Conservation (phyloP, 2,888 invertebrate species). For the Papilio demoleus region DNA sequence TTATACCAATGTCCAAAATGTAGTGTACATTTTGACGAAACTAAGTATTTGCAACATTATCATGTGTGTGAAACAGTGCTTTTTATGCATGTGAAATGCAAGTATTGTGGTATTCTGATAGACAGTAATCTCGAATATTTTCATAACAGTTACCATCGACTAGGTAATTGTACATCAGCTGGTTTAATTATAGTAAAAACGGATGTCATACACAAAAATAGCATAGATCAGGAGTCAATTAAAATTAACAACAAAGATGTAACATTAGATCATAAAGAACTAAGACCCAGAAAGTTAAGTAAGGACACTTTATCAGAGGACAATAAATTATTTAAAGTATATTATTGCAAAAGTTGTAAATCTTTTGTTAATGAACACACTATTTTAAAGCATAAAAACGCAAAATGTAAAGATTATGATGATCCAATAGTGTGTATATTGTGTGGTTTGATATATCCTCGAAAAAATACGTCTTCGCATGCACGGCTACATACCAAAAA, state of each 20-base stretch:
- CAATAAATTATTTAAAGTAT: slow-evolving; percentile 45
- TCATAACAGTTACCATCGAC: slow-evolving; percentile 52
- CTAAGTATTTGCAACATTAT: slow-evolving; percentile 56
- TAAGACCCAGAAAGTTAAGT: background rate
- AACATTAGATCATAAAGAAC: background rate
- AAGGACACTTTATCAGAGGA: slow-evolving; percentile 13
- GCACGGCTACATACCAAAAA: slow-evolving; percentile 54
- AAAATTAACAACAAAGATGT: slow-evolving; percentile 24
- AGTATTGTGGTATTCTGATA: slow-evolving; percentile 62
- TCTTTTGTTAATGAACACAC: slow-evolving; percentile 53
- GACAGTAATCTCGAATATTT: slow-evolving; percentile 50
- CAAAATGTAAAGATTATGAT: slow-evolving; percentile 51
- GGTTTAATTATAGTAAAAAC: slow-evolving; percentile 54
- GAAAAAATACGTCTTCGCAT: slow-evolving; percentile 53
- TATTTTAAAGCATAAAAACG: slow-evolving; percentile 43
- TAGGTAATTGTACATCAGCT: slow-evolving; percentile 42
- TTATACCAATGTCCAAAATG: slow-evolving; percentile 66
- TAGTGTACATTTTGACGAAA: slow-evolving; percentile 61
- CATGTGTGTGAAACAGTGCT: slow-evolving; percentile 52
- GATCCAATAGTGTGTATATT: slow-evolving; percentile 56
- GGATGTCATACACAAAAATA: slow-evolving; percentile 43
- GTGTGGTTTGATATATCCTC: slow-evolving; percentile 64
- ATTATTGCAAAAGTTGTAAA: slow-evolving; percentile 62
- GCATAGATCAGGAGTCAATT: background rate
- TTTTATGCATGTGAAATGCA: slow-evolving; percentile 57